phyloP scores from a whole-genome alignment of 2,888 invertebrate genomes.

The Amblyteles armatorius region DNA sequence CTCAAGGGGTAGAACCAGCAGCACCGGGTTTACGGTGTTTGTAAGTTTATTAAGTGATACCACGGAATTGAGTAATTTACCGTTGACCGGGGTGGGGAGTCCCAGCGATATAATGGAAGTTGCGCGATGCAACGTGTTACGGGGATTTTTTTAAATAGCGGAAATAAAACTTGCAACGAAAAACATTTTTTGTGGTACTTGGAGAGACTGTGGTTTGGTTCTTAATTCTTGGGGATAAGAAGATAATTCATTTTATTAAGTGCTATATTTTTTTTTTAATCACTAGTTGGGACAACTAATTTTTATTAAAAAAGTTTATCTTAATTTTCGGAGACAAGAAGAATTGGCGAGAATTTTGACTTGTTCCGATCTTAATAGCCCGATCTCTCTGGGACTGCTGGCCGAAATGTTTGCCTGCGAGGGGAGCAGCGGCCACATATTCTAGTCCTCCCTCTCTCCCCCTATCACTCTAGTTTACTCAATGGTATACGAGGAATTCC shows the following conservation, averaged over 20 bases:
- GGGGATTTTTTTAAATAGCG: not conserved
- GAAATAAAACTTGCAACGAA: not conserved
- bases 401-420: not conserved
- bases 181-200: not conserved
- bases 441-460: slow-evolving; percentile 25
- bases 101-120: slow-evolving; percentile 16
- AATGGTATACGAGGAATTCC: slow-evolving; percentile 60
- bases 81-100: slow-evolving; percentile 11
- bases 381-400: not conserved
- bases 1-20: not conserved
- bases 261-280: no score
- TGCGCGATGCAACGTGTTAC: not conserved
- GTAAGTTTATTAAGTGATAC: slow-evolving; percentile 60
- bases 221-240: no score
- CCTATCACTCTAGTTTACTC: slow-evolving; percentile 42
- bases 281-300: not conserved
- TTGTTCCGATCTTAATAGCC: not conserved
- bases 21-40: slow-evolving; percentile 11
- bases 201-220: no score
- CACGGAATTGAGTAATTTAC: slow-evolving; percentile 66
- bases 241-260: no score
- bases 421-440: slow-evolving; percentile 13
- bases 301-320: not conserved
- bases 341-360: not conserved
- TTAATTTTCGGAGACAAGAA: not conserved